These are phyloP conservation scores for Aphidius gifuensis DNA, from an alignment of 1,140 invertebrate genomes.

Conservation along the genomic window DNA sequence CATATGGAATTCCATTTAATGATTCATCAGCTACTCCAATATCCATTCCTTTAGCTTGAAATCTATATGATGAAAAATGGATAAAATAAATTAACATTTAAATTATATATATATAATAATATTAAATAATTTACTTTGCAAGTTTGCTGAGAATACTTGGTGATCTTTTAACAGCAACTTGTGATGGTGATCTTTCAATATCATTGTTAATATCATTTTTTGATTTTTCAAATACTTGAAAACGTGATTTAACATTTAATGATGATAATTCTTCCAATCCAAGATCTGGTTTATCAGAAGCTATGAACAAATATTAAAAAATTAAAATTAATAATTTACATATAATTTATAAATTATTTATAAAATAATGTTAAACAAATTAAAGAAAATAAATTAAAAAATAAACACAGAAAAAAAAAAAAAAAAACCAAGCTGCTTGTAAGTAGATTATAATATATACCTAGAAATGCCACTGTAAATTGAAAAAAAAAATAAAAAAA, in stretches of 20 bases:
- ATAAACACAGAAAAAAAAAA: no score
- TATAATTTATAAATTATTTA: neutral
- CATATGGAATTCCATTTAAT: conserved; percentile 67
- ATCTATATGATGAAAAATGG: conserved; percentile 51
- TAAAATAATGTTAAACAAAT: conserved; percentile 4
- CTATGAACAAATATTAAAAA: conserved; percentile 54
- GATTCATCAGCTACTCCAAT: conserved; percentile 72
- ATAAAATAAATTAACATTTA: neutral
- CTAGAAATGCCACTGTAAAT: no score
- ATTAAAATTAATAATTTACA: conserved; percentile 8
- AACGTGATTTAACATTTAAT: conserved; percentile 81
- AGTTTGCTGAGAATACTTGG: conserved; percentile 77
- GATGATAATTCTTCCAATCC: conserved; percentile 79
- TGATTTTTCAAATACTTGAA: conserved; percentile 77
- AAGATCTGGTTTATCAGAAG: conserved; percentile 84
- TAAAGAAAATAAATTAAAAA: neutral
- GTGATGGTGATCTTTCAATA: conserved; percentile 60
- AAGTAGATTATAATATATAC: no score
- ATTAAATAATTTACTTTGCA: conserved; percentile 64
- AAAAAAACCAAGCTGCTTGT: no score
- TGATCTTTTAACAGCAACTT: conserved; percentile 68
- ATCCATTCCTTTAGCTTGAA: conserved; percentile 79
- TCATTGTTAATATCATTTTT: conserved; percentile 52
- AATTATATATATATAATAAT: conserved; percentile 4
- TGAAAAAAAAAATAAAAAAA: no score